Evolutionary conservation across 2,888 invertebrate genomes (phyloP), one percentile per base, ranked within the genome.

Genomic region (Crioceris asparagi): DNA sequence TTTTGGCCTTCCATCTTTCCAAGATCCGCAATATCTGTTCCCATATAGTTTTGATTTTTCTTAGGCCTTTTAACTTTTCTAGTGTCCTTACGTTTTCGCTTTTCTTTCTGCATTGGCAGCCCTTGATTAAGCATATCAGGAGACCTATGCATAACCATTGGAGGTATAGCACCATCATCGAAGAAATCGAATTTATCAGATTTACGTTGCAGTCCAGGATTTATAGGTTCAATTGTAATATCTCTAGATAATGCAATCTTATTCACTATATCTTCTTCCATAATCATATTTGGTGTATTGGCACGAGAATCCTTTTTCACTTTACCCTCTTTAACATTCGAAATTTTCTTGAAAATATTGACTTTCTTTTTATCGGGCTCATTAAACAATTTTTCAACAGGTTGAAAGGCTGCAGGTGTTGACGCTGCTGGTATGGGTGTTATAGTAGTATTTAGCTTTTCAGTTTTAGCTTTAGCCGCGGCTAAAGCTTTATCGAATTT

Each of bases 281-380:
- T 63, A 17, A 69, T 54, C 17, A 68, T 52, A 44, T 61, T 64
- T 0, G 67, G 63, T 1, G 65, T 63, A 46, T 59, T 61, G 25
- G 65, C 66, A 11, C 62, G 52, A 2, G 62, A 62, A 14, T 66
- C 64, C 39, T 65, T 68, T n/a, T 60, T 60, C 3, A 48, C 39
- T 33, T 60, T 56, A 30, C 38, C 48, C n/a, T 68, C 79, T 62
- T 78, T 79, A 17, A 76, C 75, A 61, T 81, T 80, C 41, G 86
- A 79, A 60, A 88, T 84, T 65, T 86, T 85, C 60, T 86, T 88
- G 56, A 88, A 83, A 57, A 88, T 85, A 66, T 85, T 87, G 26
- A 86, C 68, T 60, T 88, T 90, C 61, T 80, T 83, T 62, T 81
- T 82, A 59, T 87, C 84, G 0, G 85, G 85, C 62, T 86, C 86